Conservation (phyloP, 2,797 vertebrate genomes). For the Amphiprion clarkii region DNA sequence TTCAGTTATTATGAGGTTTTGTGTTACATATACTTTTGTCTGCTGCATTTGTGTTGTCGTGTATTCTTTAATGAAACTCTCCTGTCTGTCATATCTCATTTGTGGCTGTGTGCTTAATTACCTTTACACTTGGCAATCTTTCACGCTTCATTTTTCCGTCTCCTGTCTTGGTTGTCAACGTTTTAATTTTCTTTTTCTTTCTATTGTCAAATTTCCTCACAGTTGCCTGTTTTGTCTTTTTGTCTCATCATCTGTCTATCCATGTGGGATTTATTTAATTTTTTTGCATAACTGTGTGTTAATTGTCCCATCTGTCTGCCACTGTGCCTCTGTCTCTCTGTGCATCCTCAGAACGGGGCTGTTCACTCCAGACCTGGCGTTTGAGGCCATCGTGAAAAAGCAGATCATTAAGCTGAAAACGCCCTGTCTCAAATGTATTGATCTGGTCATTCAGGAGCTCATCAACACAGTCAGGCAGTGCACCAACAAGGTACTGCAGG, state of each 20-base stretch:
- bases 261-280: neutral
- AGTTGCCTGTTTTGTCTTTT: conserved; percentile 28
- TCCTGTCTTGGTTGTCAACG: neutral
- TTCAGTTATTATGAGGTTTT: conserved; percentile 44
- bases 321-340: conserved; percentile 80
- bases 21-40: conserved; percentile 54
- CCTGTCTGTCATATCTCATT: conserved; percentile 27
- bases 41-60: conserved; percentile 50
- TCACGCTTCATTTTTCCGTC: conserved; percentile 7
- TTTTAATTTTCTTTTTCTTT: conserved; percentile 16
- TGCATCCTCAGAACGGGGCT: conserved; percentile 94
- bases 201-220: conserved; percentile 16
- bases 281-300: conserved; percentile 55
- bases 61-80: conserved; percentile 28
- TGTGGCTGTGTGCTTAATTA: conserved; percentile 33
- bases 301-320: conserved; percentile 75
- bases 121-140: conserved; percentile 1
- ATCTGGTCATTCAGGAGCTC: conserved; percentile 98
- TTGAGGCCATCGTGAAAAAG: conserved; percentile 99
- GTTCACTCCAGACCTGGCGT: conserved; percentile 98
- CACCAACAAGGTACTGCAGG: conserved; percentile 93
- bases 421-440: conserved; percentile 98
- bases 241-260: conserved; percentile 21
- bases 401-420: conserved; percentile 99
- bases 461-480: conserved; percentile 98